Base-by-base conservation (phyloP, 2,888 invertebrate genomes). In the Tineola bisselliella region DNA sequence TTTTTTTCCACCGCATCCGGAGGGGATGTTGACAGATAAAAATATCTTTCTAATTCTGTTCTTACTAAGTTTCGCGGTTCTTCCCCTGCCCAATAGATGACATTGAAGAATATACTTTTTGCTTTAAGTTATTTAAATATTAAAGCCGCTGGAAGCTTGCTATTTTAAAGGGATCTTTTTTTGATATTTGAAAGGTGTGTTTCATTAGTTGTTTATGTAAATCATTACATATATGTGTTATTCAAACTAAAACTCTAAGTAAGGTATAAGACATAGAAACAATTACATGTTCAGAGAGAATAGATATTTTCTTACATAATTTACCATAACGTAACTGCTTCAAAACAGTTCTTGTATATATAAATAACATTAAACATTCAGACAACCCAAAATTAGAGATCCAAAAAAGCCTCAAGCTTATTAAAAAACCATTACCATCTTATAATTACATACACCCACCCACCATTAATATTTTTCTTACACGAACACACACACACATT, bases 31-130 rank as follows among this genome's bases (percentile, higher is more conserved):
- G 76, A 76, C 71, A 76, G 75, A 74, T 82, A 83, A 83, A 86
- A 86, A 86, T 86, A 84, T 77, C 79, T 81, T 84, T 87, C 87
- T 86, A 84, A 86, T 84, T 86, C 79, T 74, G 83, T 84, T 71
- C 75, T 69, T 69, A 60, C 15, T 54, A 54, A 58, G 58, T 58
- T 80, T 83, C 83, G 84, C 84, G 79, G 80, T 79, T 72, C 69
- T 66, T 68, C 66, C 69, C 71, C 70, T 72, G 73, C 72, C 70
- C 73, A 69, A 68, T 64, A 62, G 48, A 61, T 65, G 81, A 82
- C 84, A 69, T 81, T 86, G 84, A 86, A 74, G 74, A 74, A 87
- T 84, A 74, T 73, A 74, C 72, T 75, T 75, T 77, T 76, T 74
- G 76, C 75, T 72, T 62, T 57, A 60, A 57, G 54, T 63, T 58